A percentile compares a stretch with the other conserved stretches of the same genome.
These are phyloP conservation scores for Drosophila subpulchrella DNA, from an alignment of 1,140 invertebrate species.

Conservation along the genomic window DNA sequence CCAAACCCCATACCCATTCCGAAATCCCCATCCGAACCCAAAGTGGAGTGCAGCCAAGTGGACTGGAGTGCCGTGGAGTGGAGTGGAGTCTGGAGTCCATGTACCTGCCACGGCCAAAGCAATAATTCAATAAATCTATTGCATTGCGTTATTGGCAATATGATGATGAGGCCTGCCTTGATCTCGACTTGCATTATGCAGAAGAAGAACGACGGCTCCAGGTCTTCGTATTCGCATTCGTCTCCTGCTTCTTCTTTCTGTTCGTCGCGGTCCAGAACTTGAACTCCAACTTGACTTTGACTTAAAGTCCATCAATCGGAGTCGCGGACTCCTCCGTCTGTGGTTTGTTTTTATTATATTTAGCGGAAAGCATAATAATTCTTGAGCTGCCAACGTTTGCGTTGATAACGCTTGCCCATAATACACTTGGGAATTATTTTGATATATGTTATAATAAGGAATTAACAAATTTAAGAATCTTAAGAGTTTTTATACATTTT, in stretches of 20 bases:
- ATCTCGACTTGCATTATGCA: slow-evolving; percentile 54
- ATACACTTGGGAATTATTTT: slow-evolving; percentile 2
- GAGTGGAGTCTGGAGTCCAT: slow-evolving; percentile 68
- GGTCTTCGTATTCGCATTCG: slow-evolving; percentile 21
- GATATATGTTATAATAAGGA: background rate
- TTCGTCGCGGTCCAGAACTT: slow-evolving; percentile 65
- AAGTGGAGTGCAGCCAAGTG: slow-evolving; percentile 41
- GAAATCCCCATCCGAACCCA: slow-evolving; percentile 1
- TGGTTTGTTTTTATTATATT: slow-evolving; percentile 83
- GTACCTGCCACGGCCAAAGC: slow-evolving; percentile 82
- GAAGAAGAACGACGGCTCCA: slow-evolving; percentile 48
- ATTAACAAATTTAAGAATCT: background rate
- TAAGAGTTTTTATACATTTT: no score
- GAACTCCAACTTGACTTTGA: slow-evolving; percentile 82
- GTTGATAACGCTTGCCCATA: slow-evolving; percentile 68
- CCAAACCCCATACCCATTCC: slow-evolving; percentile 2
- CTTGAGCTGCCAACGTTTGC: slow-evolving; percentile 63
- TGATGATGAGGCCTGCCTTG: slow-evolving; percentile 71
- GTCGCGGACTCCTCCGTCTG: slow-evolving; percentile 50
- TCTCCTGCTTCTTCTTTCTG: slow-evolving; percentile 52
- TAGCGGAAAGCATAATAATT: slow-evolving; percentile 84
- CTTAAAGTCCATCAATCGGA: slow-evolving; percentile 80
- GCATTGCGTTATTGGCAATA: slow-evolving; percentile 83
- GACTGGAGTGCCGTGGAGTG: slow-evolving; percentile 37
- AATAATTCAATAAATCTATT: slow-evolving; percentile 84